phyloP scores from a whole-genome alignment of 2,113 vertebrate species.

The Istiophorus platypterus region DNA sequence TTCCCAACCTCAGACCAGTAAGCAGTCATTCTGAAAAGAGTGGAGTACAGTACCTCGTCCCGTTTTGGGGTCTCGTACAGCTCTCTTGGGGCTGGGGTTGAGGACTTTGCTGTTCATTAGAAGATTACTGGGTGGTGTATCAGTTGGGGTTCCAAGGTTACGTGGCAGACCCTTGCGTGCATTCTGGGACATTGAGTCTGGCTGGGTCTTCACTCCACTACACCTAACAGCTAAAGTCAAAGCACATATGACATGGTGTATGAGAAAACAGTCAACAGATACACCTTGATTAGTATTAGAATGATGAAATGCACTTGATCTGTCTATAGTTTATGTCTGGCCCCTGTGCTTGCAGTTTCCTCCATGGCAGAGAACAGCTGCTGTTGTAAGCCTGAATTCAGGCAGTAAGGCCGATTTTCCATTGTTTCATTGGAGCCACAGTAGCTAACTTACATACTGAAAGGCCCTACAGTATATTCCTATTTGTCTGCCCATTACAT shows the following conservation, averaged over 20 bases:
- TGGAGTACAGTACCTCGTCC: constrained; percentile 89
- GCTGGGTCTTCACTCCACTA: constrained; percentile 94
- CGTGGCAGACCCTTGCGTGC: constrained; percentile 92
- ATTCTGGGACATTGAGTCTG: constrained; percentile 98
- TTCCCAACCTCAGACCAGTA: neutral
- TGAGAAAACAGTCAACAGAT: neutral
- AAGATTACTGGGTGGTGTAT: constrained; percentile 93
- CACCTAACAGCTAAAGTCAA: constrained; percentile 90
- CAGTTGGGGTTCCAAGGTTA: constrained; percentile 93
- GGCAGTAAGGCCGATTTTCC: no score
- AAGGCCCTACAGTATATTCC: no score
- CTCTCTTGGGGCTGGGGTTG: constrained; percentile 96
- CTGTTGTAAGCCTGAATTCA: no score
- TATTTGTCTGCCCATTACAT: no score
- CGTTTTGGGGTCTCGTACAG: constrained; percentile 97
- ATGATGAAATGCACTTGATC: neutral
- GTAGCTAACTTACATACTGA: neutral
- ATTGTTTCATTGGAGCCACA: no score
- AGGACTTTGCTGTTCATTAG: constrained; percentile 90
- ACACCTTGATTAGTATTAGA: neutral
- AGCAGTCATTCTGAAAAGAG: no score
- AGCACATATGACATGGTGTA: neutral
- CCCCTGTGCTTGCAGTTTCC: neutral
- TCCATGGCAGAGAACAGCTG: no score
- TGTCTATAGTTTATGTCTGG: no score